These are phyloP conservation scores for Formicarius rufipectus DNA, from an alignment of 2,113 vertebrate species.

Conservation along the genomic window DNA sequence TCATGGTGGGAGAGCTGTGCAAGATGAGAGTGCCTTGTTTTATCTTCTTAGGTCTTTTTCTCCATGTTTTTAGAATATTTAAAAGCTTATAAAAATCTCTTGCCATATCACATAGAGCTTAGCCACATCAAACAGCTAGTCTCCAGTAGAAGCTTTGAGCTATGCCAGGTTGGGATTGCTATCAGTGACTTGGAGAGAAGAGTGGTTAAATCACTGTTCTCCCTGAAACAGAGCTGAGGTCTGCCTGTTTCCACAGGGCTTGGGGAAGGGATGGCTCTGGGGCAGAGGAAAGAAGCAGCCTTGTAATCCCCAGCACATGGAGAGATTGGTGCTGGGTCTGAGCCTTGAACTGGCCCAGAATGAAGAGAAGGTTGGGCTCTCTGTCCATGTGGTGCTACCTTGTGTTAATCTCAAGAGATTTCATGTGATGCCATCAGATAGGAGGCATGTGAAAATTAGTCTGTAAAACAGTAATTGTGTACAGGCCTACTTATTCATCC, in stretches of 20 bases:
- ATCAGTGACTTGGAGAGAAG: neutral
- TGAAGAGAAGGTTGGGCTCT: neutral
- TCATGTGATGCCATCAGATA: neutral
- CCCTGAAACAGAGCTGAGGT: neutral
- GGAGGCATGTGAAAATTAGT: too few species aligned
- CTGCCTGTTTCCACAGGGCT: neutral
- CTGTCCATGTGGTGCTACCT: neutral
- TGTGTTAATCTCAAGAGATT: neutral
- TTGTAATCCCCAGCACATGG: neutral
- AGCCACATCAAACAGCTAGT: neutral
- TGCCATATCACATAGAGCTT: neutral
- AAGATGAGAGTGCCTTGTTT: rapidly evolving
- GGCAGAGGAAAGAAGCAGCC: neutral
- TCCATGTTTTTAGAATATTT: neutral
- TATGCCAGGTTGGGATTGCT: neutral
- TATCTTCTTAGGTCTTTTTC: neutral
- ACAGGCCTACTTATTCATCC: neutral
- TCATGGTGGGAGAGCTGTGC: neutral
- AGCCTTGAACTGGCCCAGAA: neutral
- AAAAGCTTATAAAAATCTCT: neutral
- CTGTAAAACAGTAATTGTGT: neutral
- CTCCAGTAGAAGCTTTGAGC: neutral
- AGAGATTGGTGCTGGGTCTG: rapidly evolving
- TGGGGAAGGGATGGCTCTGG: neutral
- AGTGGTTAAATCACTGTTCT: neutral